Evolutionary conservation across 1,140 invertebrate genomes (phyloP).

Genomic region (Drosophila orena): DNA sequence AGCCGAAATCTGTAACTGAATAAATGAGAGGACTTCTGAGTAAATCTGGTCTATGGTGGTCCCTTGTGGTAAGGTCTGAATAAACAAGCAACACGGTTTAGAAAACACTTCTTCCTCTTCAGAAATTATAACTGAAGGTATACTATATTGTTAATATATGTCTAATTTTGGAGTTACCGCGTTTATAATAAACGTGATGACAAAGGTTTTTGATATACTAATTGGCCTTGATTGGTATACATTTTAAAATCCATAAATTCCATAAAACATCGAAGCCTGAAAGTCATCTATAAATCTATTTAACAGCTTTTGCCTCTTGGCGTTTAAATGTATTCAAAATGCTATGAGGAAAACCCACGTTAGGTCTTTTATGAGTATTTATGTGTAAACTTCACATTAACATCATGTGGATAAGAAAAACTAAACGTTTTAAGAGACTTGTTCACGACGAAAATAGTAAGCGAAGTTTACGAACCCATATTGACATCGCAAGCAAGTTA

Average conservation of each 20-base stretch:
- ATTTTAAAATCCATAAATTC: constrained; percentile 39
- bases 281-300: constrained; percentile 44
- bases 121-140: too few species aligned
- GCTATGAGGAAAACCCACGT: constrained; percentile 48
- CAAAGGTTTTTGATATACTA: not conserved
- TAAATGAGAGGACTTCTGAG: not conserved
- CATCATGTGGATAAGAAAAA: constrained; percentile 49
- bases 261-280: constrained; percentile 16
- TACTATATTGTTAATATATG: not conserved
- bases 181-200: not conserved
- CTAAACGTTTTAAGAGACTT: constrained; percentile 21
- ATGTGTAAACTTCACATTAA: constrained; percentile 43
- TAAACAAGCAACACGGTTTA: too few species aligned
- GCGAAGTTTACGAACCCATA: constrained; percentile 47
- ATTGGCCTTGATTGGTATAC: constrained; percentile 27
- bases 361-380: constrained; percentile 55
- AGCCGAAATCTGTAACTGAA: constrained; percentile 32
- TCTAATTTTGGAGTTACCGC: not conserved
- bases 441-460: constrained; percentile 22
- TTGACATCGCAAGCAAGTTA: constrained; percentile 62
- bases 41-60: not conserved
- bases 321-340: constrained; percentile 34
- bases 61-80: not conserved
- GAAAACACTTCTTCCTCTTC: too few species aligned
- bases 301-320: constrained; percentile 35